Base-by-base conservation (phyloP, 2,113 vertebrate species). In the Macquaria ambigua region DNA sequence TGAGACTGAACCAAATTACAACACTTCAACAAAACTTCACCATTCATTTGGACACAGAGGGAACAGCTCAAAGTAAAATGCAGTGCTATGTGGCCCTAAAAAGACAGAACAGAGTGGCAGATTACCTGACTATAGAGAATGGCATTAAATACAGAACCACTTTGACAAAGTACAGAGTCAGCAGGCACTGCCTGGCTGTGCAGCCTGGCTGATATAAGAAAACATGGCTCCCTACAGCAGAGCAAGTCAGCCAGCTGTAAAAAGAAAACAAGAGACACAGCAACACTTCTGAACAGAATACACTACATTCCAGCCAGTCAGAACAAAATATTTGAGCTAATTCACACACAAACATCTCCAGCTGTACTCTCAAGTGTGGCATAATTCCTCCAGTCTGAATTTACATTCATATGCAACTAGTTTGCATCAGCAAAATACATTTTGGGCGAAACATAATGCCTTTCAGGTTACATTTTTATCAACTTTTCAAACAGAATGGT, bases 131-230 rank as follows among this genome's bases (percentile, higher is more conserved):
- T 66, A 62, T 66, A 81, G 71, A 90, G 84, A 90, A 78, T 82
- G 64, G 58, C 77, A 64, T 89, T 91, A 92, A 86, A 86, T 74
- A 82, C 77, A 79, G 64, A 89, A 76, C 69, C 86, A 83, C 79
- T 86, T 67, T 78, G 82, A 90, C 82, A 92, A 91, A 92, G 82
- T 58, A 62, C 80, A 85, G 55, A 78, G 75, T 92, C 79, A 91
- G 84, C 86, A 84, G 48, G 43, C 82, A 61, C 59, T 46, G 77
- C 58, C 66, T 76, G 78, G 72, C 53, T 68, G 75, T 76, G 56
- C 25, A 66, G 72, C 46, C 55, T n/a, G 8, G 75, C 69, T 76
- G 75, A 82, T 81, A 85, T 39, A 78, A 77, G 80, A 83, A 87
- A 87, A 83, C 83, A 83, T 72, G 67, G 77, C 84, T 89, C 71